Conservation (phyloP, 2,797 vertebrate genomes). For the Cheracebus regulus region DNA sequence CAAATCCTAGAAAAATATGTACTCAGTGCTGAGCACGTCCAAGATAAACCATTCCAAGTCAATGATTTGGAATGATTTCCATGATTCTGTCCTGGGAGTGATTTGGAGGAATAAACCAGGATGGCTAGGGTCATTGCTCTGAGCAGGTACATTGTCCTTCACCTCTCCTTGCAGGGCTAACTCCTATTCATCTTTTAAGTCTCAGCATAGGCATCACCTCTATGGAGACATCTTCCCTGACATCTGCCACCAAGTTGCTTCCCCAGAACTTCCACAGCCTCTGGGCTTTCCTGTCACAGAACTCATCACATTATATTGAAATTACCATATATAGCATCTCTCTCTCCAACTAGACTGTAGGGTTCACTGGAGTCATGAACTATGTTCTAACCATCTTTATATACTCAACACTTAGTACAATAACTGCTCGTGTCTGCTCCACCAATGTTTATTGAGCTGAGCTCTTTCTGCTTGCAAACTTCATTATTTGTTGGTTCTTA, state of each 20-base stretch:
- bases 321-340: neutral
- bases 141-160: neutral
- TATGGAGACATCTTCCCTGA: neutral
- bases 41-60: constrained; percentile 69
- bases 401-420: neutral
- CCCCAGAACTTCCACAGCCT: neutral
- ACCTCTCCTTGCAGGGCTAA: neutral
- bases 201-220: neutral
- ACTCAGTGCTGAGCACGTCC: constrained; percentile 61
- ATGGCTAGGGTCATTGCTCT: neutral
- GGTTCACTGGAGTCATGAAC: neutral
- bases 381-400: neutral
- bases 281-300: neutral
- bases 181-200: neutral
- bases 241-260: neutral
- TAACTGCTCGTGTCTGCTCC: neutral
- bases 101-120: neutral
- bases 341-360: neutral
- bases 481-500: constrained; percentile 24
- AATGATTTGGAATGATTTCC: constrained; percentile 43
- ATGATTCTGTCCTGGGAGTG: constrained; percentile 8
- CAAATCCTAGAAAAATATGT: constrained; percentile 75
- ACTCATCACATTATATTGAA: neutral
- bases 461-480: neutral
- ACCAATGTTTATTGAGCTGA: neutral